Conservation (phyloP, 1,140 invertebrate species). For the Octopus sinensis region DNA sequence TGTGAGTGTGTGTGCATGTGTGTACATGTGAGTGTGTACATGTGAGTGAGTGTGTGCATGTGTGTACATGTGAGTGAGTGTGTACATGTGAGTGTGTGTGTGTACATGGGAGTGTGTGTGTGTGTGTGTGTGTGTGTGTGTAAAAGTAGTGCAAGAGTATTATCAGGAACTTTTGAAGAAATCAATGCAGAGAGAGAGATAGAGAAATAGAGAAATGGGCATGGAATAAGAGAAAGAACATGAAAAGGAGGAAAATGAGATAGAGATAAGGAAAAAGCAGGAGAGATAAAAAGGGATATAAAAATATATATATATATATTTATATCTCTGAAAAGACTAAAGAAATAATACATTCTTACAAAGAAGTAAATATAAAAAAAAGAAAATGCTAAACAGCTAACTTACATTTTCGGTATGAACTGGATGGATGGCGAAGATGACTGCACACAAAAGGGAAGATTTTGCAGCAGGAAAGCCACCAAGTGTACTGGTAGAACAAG, state of each 20-base stretch:
- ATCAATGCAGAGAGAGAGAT: too few relatives aligned
- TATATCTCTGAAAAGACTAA: background rate
- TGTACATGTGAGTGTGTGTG: too few relatives aligned
- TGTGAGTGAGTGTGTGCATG: too few relatives aligned
- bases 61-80: too few relatives aligned
- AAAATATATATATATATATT: too few relatives aligned
- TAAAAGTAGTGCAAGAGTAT: too few relatives aligned
- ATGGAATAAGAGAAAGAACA: background rate
- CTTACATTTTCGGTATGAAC: constrained; percentile 94
- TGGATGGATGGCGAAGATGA: constrained; percentile 88
- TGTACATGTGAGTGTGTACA: too few relatives aligned
- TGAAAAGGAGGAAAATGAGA: background rate
- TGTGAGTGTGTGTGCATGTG: too few relatives aligned
- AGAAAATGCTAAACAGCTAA: constrained; percentile 31
- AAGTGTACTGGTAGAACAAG: constrained; percentile 19
- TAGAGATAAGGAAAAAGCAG: background rate
- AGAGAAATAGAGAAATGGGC: too few relatives aligned
- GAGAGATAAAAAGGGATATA: background rate
- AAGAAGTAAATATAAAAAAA: background rate
- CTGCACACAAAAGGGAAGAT: constrained; percentile 65
- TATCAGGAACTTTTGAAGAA: too few relatives aligned
- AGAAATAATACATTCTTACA: background rate
- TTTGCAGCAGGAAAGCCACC: constrained; percentile 31
- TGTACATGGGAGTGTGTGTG: too few relatives aligned
- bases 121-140: too few relatives aligned